Conservation (phyloP, 2,888 invertebrate species). For the Scaptomyza cyrtandrae region DNA sequence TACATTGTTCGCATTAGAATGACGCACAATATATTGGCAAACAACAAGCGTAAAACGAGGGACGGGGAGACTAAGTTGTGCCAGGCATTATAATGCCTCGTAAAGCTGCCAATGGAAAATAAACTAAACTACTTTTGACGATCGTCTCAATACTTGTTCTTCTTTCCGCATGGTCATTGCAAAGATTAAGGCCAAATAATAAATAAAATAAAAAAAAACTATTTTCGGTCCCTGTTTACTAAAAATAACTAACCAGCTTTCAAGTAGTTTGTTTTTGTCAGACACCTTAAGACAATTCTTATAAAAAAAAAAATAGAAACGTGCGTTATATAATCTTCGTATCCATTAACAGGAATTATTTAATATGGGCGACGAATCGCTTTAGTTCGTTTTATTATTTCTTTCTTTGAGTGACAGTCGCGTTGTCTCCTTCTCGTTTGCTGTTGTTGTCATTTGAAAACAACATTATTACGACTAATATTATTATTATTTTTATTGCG, state of each 20-base stretch:
- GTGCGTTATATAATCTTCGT: slow-evolving; percentile 8
- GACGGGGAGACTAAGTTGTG: slow-evolving; percentile 5
- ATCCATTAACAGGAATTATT: slow-evolving; percentile 14
- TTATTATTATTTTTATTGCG: slow-evolving; percentile 65
- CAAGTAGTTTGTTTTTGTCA: slow-evolving; percentile 64
- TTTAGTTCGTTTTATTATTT: neutral
- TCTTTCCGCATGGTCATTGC: slow-evolving; percentile 45
- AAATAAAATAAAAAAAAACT: slow-evolving; percentile 44
- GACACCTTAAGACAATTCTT: slow-evolving; percentile 9
- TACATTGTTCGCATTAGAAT: slow-evolving; percentile 61
- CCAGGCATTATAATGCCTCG: slow-evolving; percentile 33
- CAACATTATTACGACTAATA: slow-evolving; percentile 70
- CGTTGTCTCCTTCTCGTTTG: slow-evolving; percentile 20
- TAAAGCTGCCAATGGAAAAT: slow-evolving; percentile 43
- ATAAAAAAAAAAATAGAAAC: neutral
- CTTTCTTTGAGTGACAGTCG: slow-evolving; percentile 46
- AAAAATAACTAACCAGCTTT: slow-evolving; percentile 53
- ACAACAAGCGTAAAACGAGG: slow-evolving; percentile 2
- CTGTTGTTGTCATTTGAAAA: slow-evolving; percentile 45
- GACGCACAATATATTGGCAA: slow-evolving; percentile 65
- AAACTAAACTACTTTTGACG: slow-evolving; percentile 30
- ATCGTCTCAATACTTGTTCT: slow-evolving; percentile 12
- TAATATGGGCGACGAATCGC: slow-evolving; percentile 9
- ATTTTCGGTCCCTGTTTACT: slow-evolving; percentile 22
- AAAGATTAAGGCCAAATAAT: slow-evolving; percentile 32